A percentile compares a stretch with the other conserved stretches of the same genome.
phyloP scores from a whole-genome alignment of 2,888 invertebrate species.

The Augochlorella aurata region DNA sequence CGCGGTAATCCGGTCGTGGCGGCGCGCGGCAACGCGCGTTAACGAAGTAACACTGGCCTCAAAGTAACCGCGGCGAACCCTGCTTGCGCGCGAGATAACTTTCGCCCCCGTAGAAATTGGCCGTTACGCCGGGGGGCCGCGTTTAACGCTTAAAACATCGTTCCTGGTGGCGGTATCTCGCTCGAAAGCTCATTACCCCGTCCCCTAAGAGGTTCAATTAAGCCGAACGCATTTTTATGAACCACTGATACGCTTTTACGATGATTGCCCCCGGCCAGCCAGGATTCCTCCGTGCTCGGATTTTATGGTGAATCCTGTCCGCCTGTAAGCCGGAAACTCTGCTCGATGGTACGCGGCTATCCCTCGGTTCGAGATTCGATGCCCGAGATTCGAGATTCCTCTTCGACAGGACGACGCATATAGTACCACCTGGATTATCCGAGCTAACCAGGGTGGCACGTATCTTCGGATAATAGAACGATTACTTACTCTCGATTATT shows the following conservation, averaged over 20 bases:
- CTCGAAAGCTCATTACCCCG: not conserved
- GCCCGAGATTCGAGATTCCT: not conserved
- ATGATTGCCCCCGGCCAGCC: not conserved
- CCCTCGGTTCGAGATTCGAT: not conserved
- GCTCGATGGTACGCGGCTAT: not conserved
- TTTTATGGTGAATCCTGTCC: constrained; percentile 4
- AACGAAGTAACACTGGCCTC: constrained; percentile 67
- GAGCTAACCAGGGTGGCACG: too few species aligned
- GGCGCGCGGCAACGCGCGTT: constrained; percentile 47
- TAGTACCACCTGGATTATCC: too few species aligned
- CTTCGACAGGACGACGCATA: not conserved
- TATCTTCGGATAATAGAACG: too few species aligned
- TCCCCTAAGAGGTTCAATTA: constrained; percentile 23
- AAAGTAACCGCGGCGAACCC: constrained; percentile 58
- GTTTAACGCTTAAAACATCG: constrained; percentile 44
- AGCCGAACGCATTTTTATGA: constrained; percentile 1
- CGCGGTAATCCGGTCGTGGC: constrained; percentile 67
- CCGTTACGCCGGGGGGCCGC: not conserved
- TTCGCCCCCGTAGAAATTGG: constrained; percentile 21
- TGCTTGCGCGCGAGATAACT: constrained; percentile 34
- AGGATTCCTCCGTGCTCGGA: not conserved
- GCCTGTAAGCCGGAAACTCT: not conserved
- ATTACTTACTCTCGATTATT: too few species aligned
- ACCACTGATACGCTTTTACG: constrained; percentile 9
- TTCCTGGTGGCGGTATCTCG: constrained; percentile 1